A percentile compares a stretch with the other conserved stretches of the same genome.
These are phyloP conservation scores for Muraenolepis orangiensis DNA, from an alignment of 2,797 vertebrate genomes.

Conservation along the genomic window DNA sequence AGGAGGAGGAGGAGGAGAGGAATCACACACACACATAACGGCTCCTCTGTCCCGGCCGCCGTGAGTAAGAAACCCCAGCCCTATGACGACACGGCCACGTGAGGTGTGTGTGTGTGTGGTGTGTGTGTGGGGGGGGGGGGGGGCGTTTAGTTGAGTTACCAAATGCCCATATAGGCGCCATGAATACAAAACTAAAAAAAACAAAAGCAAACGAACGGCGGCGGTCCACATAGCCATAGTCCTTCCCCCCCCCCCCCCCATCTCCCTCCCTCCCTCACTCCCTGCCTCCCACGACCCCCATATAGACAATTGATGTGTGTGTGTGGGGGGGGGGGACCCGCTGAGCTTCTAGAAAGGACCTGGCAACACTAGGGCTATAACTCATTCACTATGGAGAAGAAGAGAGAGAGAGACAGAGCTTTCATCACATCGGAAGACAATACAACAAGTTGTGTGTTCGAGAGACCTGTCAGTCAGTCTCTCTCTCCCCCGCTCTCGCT, in stretches of 20 bases:
- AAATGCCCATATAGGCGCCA: constrained; percentile 12
- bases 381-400: constrained; percentile 22
- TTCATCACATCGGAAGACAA: constrained; percentile 24
- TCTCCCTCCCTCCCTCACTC: neutral
- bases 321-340: neutral
- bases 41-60: no score
- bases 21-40: no score
- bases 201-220: no score
- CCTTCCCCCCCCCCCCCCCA: no score
- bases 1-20: no score
- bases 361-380: constrained; percentile 19
- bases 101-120: no score
- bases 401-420: neutral
- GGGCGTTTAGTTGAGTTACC: no score
- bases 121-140: no score
- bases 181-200: constrained; percentile 14
- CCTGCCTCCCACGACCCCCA: no score
- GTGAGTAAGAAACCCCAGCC: no score
- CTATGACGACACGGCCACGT: no score
- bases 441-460: constrained; percentile 21
- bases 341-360: constrained; percentile 2
- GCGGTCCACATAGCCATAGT: neutral
- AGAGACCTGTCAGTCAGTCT: constrained; percentile 45
- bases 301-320: constrained; percentile 10
- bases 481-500: constrained; percentile 28